These are phyloP conservation scores for Trichogramma evanescens DNA, from an alignment of 2,888 invertebrate genomes.

Conservation along the genomic window DNA sequence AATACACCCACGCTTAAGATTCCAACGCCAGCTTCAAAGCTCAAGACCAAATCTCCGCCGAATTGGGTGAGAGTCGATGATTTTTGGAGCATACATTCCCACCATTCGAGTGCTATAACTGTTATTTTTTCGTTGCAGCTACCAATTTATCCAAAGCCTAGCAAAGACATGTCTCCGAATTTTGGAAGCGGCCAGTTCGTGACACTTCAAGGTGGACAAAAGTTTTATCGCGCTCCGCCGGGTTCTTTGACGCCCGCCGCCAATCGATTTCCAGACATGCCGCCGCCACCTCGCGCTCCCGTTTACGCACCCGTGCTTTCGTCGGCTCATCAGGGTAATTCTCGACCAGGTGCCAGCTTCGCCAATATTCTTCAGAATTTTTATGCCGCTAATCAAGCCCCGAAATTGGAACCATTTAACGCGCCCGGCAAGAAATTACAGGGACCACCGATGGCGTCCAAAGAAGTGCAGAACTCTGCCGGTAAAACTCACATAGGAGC, in stretches of 20 bases:
- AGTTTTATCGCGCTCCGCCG: constrained; percentile 37
- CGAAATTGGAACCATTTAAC: constrained; percentile 35
- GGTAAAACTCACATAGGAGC: constrained; percentile 35
- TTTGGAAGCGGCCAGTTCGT: constrained; percentile 32
- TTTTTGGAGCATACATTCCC: not conserved
- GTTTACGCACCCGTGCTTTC: constrained; percentile 36
- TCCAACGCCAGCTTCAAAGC: constrained; percentile 11
- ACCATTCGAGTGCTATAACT: not conserved
- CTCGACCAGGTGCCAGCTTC: constrained; percentile 4
- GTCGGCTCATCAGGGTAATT: constrained; percentile 20
- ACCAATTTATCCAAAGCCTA: not conserved
- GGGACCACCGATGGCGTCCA: constrained; percentile 30
- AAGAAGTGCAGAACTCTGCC: constrained; percentile 7
- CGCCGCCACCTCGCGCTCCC: constrained; percentile 29
- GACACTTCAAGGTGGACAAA: constrained; percentile 34
- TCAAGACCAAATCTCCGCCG: constrained; percentile 11
- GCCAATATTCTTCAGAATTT: constrained; percentile 32
- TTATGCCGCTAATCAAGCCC: constrained; percentile 28
- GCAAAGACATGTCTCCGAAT: constrained; percentile 15
- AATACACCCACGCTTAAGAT: constrained; percentile 22
- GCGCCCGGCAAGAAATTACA: constrained; percentile 1
- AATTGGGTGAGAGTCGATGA: constrained; percentile 14
- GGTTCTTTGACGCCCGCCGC: constrained; percentile 39
- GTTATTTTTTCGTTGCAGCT: constrained; percentile 12
- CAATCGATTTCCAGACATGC: constrained; percentile 32